phyloP scores from a whole-genome alignment of 37 sponge, comb jelly and placozoan species.

The Aphrocallistes beatrix region DNA sequence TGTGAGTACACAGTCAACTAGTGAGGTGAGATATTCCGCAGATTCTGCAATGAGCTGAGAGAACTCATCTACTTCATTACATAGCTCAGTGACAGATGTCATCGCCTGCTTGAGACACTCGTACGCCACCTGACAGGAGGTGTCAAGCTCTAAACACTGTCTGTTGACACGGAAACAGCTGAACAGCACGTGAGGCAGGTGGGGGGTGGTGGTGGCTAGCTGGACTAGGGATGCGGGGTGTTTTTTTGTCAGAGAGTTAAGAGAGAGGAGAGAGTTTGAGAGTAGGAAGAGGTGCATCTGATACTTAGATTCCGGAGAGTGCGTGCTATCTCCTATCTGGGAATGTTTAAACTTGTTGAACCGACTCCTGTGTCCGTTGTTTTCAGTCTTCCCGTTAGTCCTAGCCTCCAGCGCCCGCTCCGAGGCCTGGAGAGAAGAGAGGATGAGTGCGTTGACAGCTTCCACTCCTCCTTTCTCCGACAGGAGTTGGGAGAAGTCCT shows the following conservation, averaged over 20 bases:
- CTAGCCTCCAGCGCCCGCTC: not conserved
- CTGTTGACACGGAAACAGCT: not conserved
- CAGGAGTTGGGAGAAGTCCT: not conserved
- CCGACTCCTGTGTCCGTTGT: too few species aligned
- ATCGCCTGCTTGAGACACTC: constrained; percentile 5
- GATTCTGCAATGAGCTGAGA: not conserved
- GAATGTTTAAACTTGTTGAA: too few species aligned
- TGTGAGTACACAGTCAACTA: not conserved
- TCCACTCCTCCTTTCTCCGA: not conserved
- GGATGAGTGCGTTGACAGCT: not conserved
- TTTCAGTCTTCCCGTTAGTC: not conserved
- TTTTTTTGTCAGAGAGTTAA: not conserved
- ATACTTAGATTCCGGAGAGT: not conserved
- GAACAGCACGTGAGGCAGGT: not conserved
- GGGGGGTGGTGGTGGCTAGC: not conserved
- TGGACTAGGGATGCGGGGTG: not conserved
- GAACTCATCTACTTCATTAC: not conserved
- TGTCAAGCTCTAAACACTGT: not conserved
- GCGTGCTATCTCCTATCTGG: too few species aligned
- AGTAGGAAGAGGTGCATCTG: not conserved
- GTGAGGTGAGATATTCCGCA: constrained; percentile 15
- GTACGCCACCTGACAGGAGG: not conserved
- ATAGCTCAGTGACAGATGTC: not conserved
- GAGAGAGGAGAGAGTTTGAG: not conserved
- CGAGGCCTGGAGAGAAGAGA: not conserved